Evolutionary conservation across 2,113 vertebrate genomes (phyloP).

Genomic region (Phylloscopus whistleri): DNA sequence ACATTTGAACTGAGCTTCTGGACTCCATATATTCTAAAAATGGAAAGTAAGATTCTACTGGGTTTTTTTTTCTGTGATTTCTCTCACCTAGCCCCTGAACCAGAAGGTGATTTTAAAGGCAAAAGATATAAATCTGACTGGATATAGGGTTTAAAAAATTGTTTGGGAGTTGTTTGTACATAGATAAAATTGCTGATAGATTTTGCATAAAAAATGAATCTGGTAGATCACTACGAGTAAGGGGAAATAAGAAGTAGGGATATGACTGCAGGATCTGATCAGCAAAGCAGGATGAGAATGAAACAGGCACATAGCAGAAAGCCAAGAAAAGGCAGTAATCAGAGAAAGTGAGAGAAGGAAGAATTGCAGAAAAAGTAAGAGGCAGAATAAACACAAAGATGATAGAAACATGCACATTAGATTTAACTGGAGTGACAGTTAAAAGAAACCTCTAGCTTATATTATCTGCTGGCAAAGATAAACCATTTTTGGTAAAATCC

Average conservation of each 20-base stretch:
- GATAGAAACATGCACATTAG: not conserved
- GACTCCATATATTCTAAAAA: not conserved
- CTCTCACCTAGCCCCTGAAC: not conserved
- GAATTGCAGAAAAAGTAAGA: not conserved
- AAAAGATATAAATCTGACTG: not conserved
- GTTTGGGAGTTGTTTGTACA: not conserved
- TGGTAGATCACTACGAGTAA: not conserved
- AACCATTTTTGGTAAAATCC: not conserved
- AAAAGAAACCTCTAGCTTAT: conserved; percentile 3
- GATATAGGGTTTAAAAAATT: not conserved
- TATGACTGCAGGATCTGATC: not conserved
- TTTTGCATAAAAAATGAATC: not conserved
- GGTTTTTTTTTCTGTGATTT: not conserved
- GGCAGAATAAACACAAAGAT: not conserved
- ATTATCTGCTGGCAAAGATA: conserved; percentile 25
- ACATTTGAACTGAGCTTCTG: not conserved
- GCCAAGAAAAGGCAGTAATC: conserved; percentile 4
- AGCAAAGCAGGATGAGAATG: not conserved
- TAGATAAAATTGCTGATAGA: not conserved
- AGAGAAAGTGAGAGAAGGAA: conserved; percentile 23
- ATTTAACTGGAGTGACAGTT: not conserved
- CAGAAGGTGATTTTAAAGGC: not conserved
- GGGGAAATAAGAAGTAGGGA: not conserved
- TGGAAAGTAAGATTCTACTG: not conserved
- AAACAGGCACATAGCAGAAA: not conserved